These are phyloP conservation scores for Astur gentilis DNA, from an alignment of 2,113 vertebrate species.

Conservation along the genomic window DNA sequence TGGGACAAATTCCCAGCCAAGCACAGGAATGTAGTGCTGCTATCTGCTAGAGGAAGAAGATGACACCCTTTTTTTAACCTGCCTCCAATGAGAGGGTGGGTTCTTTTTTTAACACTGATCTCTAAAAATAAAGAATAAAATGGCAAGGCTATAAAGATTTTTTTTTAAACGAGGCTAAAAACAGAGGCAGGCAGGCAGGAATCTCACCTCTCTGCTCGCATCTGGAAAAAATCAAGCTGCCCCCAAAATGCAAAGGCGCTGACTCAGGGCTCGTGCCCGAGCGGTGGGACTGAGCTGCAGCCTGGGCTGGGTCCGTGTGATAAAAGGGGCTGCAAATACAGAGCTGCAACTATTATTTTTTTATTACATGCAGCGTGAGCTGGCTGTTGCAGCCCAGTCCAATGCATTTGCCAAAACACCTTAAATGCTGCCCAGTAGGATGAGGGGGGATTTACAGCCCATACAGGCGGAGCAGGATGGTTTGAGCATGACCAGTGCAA, in stretches of 20 bases:
- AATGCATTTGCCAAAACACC: neutral
- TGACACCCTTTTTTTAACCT: neutral
- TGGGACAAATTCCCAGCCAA: neutral
- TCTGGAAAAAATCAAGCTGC: neutral
- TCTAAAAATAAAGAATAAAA: neutral
- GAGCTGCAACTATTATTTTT: neutral
- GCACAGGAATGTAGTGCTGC: neutral
- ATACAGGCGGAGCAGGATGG: neutral
- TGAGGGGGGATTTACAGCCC: neutral
- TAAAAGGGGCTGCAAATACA: neutral
- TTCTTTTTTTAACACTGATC: neutral
- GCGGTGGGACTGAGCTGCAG: neutral
- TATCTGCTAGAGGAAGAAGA: neutral
- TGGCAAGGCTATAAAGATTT: neutral
- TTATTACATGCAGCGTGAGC: neutral
- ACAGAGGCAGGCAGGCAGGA: neutral
- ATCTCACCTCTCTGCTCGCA: neutral
- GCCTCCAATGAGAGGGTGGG: neutral
- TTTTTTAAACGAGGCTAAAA: neutral
- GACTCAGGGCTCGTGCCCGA: rapidly evolving
- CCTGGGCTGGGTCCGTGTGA: rapidly evolving
- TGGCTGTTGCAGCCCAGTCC: neutral
- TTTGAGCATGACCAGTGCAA: neutral
- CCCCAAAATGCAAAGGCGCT: neutral
- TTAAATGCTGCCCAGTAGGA: rapidly evolving